phyloP scores from a whole-genome alignment of 2,888 invertebrate genomes.

The Cybosia mesomella region DNA sequence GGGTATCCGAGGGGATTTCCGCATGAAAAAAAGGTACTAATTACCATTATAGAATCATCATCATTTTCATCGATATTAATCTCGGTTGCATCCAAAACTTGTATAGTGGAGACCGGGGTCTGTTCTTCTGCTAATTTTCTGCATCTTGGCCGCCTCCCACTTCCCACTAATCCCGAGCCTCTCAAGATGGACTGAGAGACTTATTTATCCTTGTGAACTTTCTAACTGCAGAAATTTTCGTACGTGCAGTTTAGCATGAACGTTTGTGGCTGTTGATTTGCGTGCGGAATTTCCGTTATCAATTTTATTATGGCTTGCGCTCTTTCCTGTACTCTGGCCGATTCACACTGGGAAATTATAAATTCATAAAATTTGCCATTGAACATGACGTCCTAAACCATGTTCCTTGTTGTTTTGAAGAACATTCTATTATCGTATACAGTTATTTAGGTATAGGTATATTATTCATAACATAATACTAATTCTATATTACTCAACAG shows the following conservation, averaged over 20 bases:
- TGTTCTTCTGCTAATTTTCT: neutral
- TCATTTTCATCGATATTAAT: neutral
- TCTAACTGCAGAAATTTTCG: neutral
- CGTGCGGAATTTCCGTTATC: neutral
- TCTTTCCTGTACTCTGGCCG: neutral
- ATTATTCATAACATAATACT: neutral
- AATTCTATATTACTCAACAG: neutral
- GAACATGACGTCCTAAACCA: neutral
- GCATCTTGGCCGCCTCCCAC: neutral
- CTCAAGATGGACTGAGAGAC: neutral
- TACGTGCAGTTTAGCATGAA: neutral
- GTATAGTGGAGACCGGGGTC: neutral
- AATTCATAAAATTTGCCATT: neutral
- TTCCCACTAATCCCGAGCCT: no score
- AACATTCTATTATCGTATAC: no score
- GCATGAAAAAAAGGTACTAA: no score
- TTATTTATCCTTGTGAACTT: neutral
- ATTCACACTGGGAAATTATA: neutral
- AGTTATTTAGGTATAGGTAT: no score
- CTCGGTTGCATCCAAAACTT: neutral
- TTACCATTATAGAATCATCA: neutral
- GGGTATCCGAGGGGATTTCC: no score
- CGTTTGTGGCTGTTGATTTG: neutral
- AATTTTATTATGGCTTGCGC: neutral
- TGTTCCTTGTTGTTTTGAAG: neutral